Conservation (phyloP, 2,113 vertebrate species). For the Felis chaus region DNA sequence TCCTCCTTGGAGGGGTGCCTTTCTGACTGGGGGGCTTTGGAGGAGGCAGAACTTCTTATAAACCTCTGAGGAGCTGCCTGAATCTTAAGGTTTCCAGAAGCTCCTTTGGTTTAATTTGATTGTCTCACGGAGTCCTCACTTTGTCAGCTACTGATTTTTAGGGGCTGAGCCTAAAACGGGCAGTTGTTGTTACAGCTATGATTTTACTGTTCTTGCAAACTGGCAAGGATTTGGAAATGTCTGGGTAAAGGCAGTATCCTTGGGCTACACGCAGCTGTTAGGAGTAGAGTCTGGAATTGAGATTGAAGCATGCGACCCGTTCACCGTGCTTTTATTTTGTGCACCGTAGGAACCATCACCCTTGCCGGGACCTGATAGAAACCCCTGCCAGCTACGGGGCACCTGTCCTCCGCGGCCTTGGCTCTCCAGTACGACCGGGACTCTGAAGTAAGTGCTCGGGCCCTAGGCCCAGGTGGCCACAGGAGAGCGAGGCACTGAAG, state of each 20-base stretch:
- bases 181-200: accelerated
- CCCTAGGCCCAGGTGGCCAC: not conserved
- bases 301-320: accelerated
- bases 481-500: not conserved
- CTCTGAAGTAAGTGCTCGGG: not conserved
- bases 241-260: not conserved
- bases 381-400: not conserved
- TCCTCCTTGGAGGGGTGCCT: not conserved
- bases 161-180: not conserved
- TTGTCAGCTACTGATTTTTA: not conserved
- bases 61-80: not conserved
- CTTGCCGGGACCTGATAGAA: not conserved
- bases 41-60: not conserved
- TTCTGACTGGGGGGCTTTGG: not conserved
- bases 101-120: not conserved
- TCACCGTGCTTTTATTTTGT: not conserved
- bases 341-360: not conserved
- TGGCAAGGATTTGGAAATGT: not conserved
- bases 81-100: not conserved
- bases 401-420: not conserved
- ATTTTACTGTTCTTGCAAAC: not conserved
- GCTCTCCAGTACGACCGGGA: not conserved
- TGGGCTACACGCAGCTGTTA: accelerated
- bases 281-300: not conserved
- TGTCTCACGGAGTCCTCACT: not conserved